phyloP scores from a whole-genome alignment of 2,113 vertebrate genomes.

The Carassius carassius region DNA sequence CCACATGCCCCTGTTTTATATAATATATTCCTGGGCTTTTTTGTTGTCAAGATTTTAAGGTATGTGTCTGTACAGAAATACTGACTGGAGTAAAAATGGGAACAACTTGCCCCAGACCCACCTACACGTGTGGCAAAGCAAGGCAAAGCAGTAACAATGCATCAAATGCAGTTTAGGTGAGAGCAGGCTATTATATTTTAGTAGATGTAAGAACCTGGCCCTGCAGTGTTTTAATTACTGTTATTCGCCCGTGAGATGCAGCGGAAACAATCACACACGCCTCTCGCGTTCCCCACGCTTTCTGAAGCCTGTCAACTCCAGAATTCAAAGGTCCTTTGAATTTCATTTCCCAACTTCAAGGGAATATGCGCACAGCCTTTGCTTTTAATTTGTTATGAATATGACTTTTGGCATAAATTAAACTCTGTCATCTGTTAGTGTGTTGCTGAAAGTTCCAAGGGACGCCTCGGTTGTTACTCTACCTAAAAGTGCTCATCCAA shows the following conservation, averaged over 20 bases:
- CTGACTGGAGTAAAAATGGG: neutral
- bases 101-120: neutral
- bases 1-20: neutral
- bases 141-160: neutral
- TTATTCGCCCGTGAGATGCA: neutral
- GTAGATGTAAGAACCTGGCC: neutral
- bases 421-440: neutral
- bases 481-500: neutral
- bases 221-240: constrained; percentile 21
- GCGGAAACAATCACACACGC: neutral
- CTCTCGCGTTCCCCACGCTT: neutral
- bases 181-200: neutral
- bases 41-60: neutral
- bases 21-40: neutral
- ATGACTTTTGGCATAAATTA: neutral
- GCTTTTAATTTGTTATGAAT: constrained; percentile 4
- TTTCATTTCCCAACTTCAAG: constrained; percentile 14
- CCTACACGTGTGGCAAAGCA: neutral
- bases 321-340: constrained; percentile 3
- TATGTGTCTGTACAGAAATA: neutral
- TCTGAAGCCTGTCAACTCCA: constrained; percentile 23
- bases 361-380: neutral
- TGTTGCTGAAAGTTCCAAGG: neutral
- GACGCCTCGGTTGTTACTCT: neutral
- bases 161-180: neutral